These are phyloP conservation scores for Achroia grisella DNA, from an alignment of 1,140 invertebrate species.

Conservation along the genomic window DNA sequence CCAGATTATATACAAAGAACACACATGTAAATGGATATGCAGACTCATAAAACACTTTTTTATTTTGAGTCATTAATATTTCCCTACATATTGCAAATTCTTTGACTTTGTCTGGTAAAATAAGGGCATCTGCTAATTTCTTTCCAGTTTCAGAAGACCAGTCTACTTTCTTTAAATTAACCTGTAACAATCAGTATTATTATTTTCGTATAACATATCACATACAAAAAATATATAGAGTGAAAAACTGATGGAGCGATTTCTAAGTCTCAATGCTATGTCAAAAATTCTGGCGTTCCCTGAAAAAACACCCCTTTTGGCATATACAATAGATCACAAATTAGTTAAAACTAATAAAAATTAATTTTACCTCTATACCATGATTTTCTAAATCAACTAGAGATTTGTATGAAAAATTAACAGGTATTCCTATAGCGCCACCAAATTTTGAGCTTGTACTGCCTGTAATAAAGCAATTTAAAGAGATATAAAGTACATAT, in stretches of 20 bases:
- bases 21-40: slow-evolving; percentile 63
- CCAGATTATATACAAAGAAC: slow-evolving; percentile 68
- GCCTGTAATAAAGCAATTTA: slow-evolving; percentile 28
- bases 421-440: slow-evolving; percentile 48
- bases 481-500: not conserved
- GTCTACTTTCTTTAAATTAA: slow-evolving; percentile 75
- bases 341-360: too few relatives aligned
- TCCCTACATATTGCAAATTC: slow-evolving; percentile 85
- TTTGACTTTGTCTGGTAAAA: slow-evolving; percentile 83
- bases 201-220: too few relatives aligned
- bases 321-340: too few relatives aligned
- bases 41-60: slow-evolving; percentile 73
- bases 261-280: too few relatives aligned
- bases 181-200: too few relatives aligned
- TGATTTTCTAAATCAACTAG: slow-evolving; percentile 48
- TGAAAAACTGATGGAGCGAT: too few relatives aligned
- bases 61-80: slow-evolving; percentile 75
- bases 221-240: too few relatives aligned
- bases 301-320: too few relatives aligned
- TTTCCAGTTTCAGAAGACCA: slow-evolving; percentile 77
- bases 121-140: slow-evolving; percentile 77
- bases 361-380: slow-evolving; percentile 35
- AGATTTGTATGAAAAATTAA: slow-evolving; percentile 51
- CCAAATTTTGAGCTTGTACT: slow-evolving; percentile 54
- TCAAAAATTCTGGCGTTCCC: too few relatives aligned